Evolutionary conservation across 2,888 invertebrate genomes (phyloP), one percentile per base, ranked within the genome.

Genomic region (Crematogaster levior): DNA sequence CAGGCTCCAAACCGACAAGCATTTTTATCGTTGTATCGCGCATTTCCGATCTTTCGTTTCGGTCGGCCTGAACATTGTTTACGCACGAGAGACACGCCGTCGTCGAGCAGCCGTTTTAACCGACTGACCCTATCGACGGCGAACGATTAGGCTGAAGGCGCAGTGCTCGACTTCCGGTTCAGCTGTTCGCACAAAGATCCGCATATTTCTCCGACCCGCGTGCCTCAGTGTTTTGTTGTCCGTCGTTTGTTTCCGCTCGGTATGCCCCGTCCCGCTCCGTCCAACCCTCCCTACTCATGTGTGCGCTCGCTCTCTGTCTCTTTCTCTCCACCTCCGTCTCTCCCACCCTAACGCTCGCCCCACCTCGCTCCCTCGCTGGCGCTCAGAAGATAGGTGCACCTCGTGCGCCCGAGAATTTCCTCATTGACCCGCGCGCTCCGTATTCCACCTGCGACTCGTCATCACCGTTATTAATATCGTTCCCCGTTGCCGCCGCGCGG

Each of bases 101-200:
- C 70, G 61, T 82, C 68, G 73, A 79, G 77, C 46, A 68, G 60
- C 53, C 75, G 83, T 68, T 84, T 87, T 73, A 88, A 75, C 86
- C 84, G 80, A 87, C 80, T 83, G 86, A 87, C 85, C 88, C 88
- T 88, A 91, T 89, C 90, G 90, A 83, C 88, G 82, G 2, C 60
- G 37, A 18, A 82, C 89, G 90, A 91, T 90, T 91, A 84, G 89
- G 86, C 72, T 1, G 90, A 89, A n/a, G 75, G 83, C 91, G 83
- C 89, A 88, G 82, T 84, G 80, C 82, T 86, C 89, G 88, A 89
- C 91, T 90, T 90, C 90, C 90, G 89, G 86, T 89, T 89, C 89
- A 85, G 82, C 86, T 89, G 88, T 84, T 85, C 90, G 89, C 89
- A 84, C 85, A 88, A 91, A 90, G 85, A 83, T 91, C 86, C 91